phyloP scores from a whole-genome alignment of 2,113 vertebrate species.

The Ancistrus triradiatus region DNA sequence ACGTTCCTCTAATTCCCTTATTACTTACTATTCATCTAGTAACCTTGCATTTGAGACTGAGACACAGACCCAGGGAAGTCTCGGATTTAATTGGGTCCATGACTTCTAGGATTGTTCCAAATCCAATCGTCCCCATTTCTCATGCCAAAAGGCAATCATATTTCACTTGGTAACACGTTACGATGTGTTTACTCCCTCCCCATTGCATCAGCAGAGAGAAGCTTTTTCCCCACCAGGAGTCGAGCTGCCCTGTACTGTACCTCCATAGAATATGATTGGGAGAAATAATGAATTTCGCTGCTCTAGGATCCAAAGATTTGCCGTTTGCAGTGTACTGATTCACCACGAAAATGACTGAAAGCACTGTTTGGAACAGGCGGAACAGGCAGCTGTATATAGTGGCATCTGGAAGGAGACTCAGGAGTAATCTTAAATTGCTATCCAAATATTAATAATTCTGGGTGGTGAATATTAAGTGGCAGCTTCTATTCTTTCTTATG shows the following conservation, averaged over 20 bases:
- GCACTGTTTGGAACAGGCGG: too few relatives aligned
- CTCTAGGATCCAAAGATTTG: too few relatives aligned
- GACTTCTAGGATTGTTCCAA: conserved; percentile 20
- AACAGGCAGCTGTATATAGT: too few relatives aligned
- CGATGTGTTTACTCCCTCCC: conserved; percentile 20
- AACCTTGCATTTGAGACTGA: too few relatives aligned
- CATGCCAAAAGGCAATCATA: conserved; percentile 18
- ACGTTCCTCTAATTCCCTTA: background rate
- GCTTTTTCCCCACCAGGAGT: background rate
- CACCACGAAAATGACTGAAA: too few relatives aligned
- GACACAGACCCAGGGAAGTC: background rate
- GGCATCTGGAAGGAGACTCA: too few relatives aligned
- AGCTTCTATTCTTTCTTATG: too few relatives aligned
- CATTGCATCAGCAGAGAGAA: conserved; percentile 7
- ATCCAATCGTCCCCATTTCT: conserved; percentile 9
- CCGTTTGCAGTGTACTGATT: too few relatives aligned
- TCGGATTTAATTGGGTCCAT: conserved; percentile 1
- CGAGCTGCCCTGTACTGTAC: background rate
- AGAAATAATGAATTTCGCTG: too few relatives aligned
- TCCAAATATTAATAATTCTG: too few relatives aligned
- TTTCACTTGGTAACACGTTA: conserved; percentile 22
- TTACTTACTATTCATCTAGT: background rate
- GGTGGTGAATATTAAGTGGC: too few relatives aligned
- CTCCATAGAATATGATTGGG: background rate
- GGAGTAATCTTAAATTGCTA: too few relatives aligned